phyloP scores from a whole-genome alignment of 2,888 invertebrate genomes.

The Caenorhabditis virilis region DNA sequence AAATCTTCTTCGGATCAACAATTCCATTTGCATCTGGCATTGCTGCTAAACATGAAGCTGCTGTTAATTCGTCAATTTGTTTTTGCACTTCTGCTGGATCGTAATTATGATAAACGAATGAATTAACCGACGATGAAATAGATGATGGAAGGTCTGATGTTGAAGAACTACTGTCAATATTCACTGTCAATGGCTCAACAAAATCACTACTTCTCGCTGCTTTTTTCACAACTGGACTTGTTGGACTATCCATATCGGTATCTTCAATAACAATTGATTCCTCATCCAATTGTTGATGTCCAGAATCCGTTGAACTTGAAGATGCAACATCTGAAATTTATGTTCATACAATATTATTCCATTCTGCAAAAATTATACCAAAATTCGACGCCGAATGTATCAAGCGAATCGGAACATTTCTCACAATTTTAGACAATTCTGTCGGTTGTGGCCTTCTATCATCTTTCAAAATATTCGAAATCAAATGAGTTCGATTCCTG shows the following conservation, averaged over 20 bases:
- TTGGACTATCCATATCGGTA: slow-evolving; percentile 46
- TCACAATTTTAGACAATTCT: slow-evolving; percentile 1
- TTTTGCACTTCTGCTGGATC: slow-evolving; percentile 38
- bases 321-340: slow-evolving; percentile 15
- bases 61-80: slow-evolving; percentile 47
- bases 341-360: not conserved
- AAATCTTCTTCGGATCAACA: slow-evolving; percentile 38
- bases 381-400: slow-evolving; percentile 20
- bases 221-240: slow-evolving; percentile 40
- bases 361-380: not conserved
- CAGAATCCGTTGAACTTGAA: slow-evolving; percentile 29
- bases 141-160: slow-evolving; percentile 53
- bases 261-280: slow-evolving; percentile 35
- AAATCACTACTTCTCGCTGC: slow-evolving; percentile 14
- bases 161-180: slow-evolving; percentile 35
- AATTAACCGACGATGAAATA: slow-evolving; percentile 47
- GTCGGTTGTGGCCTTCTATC: not conserved
- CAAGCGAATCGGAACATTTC: slow-evolving; percentile 32
- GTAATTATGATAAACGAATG: slow-evolving; percentile 47
- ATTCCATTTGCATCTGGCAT: slow-evolving; percentile 46
- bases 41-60: slow-evolving; percentile 40
- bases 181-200: slow-evolving; percentile 35
- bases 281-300: slow-evolving; percentile 26
- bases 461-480: slow-evolving; percentile 19
- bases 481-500: slow-evolving; percentile 5